Percentiles rank a stretch among this genome's conserved stretches.
phyloP scores from a whole-genome alignment of 2,888 invertebrate genomes.

The Pheosia tremula region DNA sequence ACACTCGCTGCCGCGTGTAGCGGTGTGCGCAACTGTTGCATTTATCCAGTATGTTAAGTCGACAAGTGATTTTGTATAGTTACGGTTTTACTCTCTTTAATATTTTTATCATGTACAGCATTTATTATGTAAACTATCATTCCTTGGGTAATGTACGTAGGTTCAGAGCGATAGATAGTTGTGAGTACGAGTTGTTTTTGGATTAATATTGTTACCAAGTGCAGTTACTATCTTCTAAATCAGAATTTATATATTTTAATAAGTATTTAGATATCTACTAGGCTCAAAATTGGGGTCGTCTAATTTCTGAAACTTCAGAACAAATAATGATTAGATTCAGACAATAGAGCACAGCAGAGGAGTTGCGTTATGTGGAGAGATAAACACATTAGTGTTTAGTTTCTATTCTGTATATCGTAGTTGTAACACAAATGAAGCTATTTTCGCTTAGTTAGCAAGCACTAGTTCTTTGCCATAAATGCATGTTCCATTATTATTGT shows the following conservation, averaged over 20 bases:
- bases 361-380: conserved; percentile 21
- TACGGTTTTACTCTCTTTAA: conserved; percentile 66
- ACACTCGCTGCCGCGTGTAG: conserved; percentile 59
- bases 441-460: conserved; percentile 81
- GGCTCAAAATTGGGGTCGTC: conserved; percentile 22
- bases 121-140: conserved; percentile 75
- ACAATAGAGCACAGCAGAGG: conserved; percentile 22
- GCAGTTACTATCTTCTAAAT: conserved; percentile 72
- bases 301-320: conserved; percentile 18
- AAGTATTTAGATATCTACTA: conserved; percentile 28
- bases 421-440: conserved; percentile 77
- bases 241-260: conserved; percentile 47
- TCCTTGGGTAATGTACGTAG: conserved; percentile 60
- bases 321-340: conserved; percentile 24
- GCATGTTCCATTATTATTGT: conserved; percentile 84
- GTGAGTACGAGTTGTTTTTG: conserved; percentile 57
- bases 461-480: conserved; percentile 84
- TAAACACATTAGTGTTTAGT: conserved; percentile 44
- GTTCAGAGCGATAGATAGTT: conserved; percentile 30
- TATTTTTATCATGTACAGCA: conserved; percentile 71
- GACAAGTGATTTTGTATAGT: conserved; percentile 76
- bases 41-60: conserved; percentile 76
- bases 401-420: conserved; percentile 64
- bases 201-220: conserved; percentile 78
- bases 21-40: conserved; percentile 73